Evolutionary conservation across 2,888 invertebrate genomes (phyloP).

Genomic region (Exephanes ischioxanthus): DNA sequence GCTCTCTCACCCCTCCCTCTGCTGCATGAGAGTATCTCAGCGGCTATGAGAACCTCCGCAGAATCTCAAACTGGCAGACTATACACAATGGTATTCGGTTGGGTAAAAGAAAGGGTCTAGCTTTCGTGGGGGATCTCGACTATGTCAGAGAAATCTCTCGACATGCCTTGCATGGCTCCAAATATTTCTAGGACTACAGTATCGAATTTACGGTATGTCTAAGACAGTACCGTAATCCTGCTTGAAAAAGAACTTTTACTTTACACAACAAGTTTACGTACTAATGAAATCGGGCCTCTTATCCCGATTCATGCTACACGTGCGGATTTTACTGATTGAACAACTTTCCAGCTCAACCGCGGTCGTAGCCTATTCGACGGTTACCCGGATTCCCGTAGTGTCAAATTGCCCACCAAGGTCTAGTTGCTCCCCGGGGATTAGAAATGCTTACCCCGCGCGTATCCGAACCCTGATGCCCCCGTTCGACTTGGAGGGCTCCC

Average conservation of each 20-base stretch:
- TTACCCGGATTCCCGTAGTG: constrained; percentile 53
- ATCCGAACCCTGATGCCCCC: constrained; percentile 37
- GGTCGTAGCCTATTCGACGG: constrained; percentile 51
- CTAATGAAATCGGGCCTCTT: not conserved
- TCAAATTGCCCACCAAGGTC: constrained; percentile 64
- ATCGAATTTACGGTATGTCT: not conserved
- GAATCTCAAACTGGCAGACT: constrained; percentile 1
- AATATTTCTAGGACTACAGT: not conserved
- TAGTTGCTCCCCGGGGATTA: constrained; percentile 64
- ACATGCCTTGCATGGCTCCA: not conserved
- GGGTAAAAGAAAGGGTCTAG: not conserved
- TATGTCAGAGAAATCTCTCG: not conserved
- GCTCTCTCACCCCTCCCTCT: not conserved
- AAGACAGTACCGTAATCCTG: not conserved
- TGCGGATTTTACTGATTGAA: constrained; percentile 2
- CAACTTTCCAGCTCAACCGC: constrained; percentile 38
- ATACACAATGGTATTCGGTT: not conserved
- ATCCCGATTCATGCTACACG: not conserved
- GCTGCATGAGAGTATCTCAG: not conserved
- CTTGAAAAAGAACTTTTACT: not conserved
- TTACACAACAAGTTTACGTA: not conserved
- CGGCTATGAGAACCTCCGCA: not conserved
- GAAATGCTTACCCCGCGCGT: constrained; percentile 47
- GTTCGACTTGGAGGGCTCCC: constrained; percentile 62
- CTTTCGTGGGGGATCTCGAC: not conserved